Base-by-base conservation (phyloP, 1,140 invertebrate species). In the Zophobas morio region DNA sequence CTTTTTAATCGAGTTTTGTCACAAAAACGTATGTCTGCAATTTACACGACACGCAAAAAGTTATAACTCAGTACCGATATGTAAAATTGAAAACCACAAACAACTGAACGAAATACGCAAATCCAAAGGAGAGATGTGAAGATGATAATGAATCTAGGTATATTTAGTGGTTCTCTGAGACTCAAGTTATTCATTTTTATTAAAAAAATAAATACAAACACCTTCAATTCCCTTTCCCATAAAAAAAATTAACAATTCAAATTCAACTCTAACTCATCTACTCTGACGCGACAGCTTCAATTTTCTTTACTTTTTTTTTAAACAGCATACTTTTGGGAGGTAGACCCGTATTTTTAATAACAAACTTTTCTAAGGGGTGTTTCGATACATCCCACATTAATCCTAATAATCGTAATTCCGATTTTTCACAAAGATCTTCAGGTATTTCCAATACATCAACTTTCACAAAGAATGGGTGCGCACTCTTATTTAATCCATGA, bases 271-370 rank as follows among this genome's bases (percentile, higher is more conserved):
- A 8, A 3, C 8, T 46, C 42, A 4, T 8, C 8, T 46, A 46
- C 42, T 46, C 42, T 46, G 8, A 46, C 42, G 42, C 42, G 8
- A 46, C 42, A 46, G 42, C 42, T 46, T 46, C 42, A 46, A 46
- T 46, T 46, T 46, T 46, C 42, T 46, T 46, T 46, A 8, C 8
- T 46, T 46, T 46, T 46, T 46, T 46, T 46, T 46, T 4, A 46
- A 46, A 46, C 42, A 46, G 42, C 42, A 46, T 46, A 46, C 3
- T 4, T 3, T 46, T 46, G 3, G 42, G 42, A 4, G 42, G 3
- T 46, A 8, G 3, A 8, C 42, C 8, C 57, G 70, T 51, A 5
- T 86, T 86, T 79, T 84, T 4, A 56, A 56, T 56, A 5, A 33
- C 20, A 56, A 33, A 33, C 4, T 56, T 56, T 56, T 56, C 54